These are phyloP conservation scores for Clarias platycephalus DNA, from an alignment of 2,797 vertebrate species.

Conservation along the genomic window DNA sequence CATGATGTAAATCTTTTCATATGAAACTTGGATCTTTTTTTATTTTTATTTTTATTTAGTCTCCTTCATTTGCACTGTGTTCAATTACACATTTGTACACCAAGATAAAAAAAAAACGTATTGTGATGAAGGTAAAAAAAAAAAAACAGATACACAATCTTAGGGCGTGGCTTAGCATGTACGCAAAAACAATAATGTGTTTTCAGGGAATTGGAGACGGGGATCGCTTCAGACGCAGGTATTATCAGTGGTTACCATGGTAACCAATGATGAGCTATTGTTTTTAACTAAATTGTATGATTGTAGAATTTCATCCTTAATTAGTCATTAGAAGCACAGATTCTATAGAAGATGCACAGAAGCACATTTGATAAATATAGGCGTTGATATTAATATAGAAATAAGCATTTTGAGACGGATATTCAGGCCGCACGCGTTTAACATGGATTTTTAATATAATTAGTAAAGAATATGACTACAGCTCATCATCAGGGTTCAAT, in stretches of 20 bases:
- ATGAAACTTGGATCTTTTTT: too few species aligned
- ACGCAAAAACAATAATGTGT: too few species aligned
- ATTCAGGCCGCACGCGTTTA: background rate
- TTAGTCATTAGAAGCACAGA: background rate
- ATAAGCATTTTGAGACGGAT: too few species aligned
- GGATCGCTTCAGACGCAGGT: too few species aligned
- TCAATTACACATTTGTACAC: background rate
- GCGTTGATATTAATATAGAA: background rate
- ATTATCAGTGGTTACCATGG: background rate
- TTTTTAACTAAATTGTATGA: background rate
- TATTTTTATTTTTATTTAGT: too few species aligned
- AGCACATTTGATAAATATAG: too few species aligned
- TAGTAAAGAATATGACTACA: background rate
- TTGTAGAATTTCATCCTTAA: background rate
- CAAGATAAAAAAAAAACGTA: background rate
- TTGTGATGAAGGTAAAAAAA: background rate
- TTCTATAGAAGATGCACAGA: too few species aligned
- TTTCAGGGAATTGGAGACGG: background rate
- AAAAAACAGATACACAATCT: background rate
- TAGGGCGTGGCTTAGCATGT: background rate
- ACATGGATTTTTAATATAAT: background rate
- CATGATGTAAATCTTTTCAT: too few species aligned
- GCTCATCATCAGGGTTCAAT: too few species aligned
- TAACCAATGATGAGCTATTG: background rate
- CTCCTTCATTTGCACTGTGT: background rate